Percentiles rank a stretch among this genome's conserved stretches.
phyloP scores from a whole-genome alignment of 2,888 invertebrate species.

The Itoplectis maculator region DNA sequence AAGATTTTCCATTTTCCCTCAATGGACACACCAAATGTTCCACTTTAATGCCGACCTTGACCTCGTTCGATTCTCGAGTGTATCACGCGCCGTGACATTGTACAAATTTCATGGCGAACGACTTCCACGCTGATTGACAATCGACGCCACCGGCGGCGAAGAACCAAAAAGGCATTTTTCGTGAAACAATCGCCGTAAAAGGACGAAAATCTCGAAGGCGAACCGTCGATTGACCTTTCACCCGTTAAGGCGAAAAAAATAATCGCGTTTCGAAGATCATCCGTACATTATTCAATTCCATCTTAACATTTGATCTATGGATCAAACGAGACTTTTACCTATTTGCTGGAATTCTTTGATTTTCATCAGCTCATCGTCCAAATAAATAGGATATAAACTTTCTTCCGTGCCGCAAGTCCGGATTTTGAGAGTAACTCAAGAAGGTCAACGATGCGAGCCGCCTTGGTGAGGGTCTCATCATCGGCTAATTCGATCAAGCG shows the following conservation, averaged over 20 bases:
- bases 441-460: conserved; percentile 54
- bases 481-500: conserved; percentile 58
- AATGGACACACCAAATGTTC: conserved; percentile 42
- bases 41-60: conserved; percentile 53
- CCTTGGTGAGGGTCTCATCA: conserved; percentile 11
- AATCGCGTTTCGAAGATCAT: conserved; percentile 23
- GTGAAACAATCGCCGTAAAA: conserved; percentile 58
- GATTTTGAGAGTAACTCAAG: conserved; percentile 31
- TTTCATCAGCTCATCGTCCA: neutral
- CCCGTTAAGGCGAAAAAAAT: conserved; percentile 40
- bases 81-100: conserved; percentile 61
- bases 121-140: conserved; percentile 53
- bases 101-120: conserved; percentile 66
- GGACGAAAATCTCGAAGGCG: conserved; percentile 60
- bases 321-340: neutral
- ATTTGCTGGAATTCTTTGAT: neutral
- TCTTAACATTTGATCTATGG: neutral
- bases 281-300: neutral
- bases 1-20: conserved; percentile 58
- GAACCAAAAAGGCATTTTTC: conserved; percentile 64
- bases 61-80: conserved; percentile 42
- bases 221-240: conserved; percentile 56
- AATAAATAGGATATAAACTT: neutral
- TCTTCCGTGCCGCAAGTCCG: neutral
- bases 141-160: conserved; percentile 13